phyloP scores from a whole-genome alignment of 2,888 invertebrate species.

The Cheilosia pagana region DNA sequence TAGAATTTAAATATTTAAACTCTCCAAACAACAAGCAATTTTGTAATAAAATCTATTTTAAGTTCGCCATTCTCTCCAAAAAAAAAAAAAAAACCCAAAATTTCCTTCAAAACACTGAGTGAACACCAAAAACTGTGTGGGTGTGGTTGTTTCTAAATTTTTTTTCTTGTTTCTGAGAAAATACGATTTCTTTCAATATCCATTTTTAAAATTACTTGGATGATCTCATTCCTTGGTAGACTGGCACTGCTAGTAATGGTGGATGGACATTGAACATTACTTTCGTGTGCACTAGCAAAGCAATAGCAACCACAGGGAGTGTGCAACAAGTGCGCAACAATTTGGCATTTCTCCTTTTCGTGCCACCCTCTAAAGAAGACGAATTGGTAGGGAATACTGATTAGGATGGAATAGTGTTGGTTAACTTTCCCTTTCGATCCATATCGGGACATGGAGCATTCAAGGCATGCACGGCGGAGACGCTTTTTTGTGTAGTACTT shows the following conservation, averaged over 20 bases:
- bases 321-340: conserved; percentile 55
- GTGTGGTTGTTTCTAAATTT: conserved; percentile 53
- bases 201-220: conserved; percentile 69
- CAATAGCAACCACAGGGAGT: background rate
- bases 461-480: conserved; percentile 19
- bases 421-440: conserved; percentile 67
- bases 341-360: conserved; percentile 7
- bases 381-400: conserved; percentile 41
- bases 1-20: conserved; percentile 7
- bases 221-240: conserved; percentile 64
- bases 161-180: conserved; percentile 37
- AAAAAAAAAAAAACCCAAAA: conserved; percentile 24
- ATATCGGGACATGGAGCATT: conserved; percentile 54
- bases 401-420: conserved; percentile 36
- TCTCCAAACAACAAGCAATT: conserved; percentile 38
- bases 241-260: conserved; percentile 17
- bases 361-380: background rate
- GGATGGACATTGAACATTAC: conserved; percentile 56
- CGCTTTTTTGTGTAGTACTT: conserved; percentile 11
- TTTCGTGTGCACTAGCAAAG: conserved; percentile 28
- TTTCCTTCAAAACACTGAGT: conserved; percentile 35
- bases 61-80: conserved; percentile 66
- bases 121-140: conserved; percentile 57
- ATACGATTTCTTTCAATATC: conserved; percentile 53
- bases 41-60: conserved; percentile 73